Percentiles rank a stretch among this genome's conserved stretches.
phyloP scores from a whole-genome alignment of 1,140 invertebrate genomes.

The Drosophila nannoptera region DNA sequence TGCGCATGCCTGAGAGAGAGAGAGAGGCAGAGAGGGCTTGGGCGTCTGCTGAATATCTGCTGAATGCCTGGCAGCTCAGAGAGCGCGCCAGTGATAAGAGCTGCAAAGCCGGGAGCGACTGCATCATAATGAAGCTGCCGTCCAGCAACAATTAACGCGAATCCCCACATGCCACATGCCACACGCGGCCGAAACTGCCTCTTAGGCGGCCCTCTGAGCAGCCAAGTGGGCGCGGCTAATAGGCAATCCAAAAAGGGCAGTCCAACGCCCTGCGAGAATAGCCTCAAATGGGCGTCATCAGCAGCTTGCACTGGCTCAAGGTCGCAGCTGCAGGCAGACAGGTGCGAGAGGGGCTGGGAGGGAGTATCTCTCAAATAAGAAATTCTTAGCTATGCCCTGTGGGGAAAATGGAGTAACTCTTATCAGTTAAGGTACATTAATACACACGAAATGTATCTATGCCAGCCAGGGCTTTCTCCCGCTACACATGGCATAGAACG shows the following conservation, averaged over 20 bases:
- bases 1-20: constrained; percentile 19
- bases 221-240: constrained; percentile 46
- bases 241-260: constrained; percentile 7
- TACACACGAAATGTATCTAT: too few relatives aligned
- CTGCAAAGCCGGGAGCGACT: constrained; percentile 10
- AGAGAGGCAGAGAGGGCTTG: not conserved
- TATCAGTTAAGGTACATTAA: too few relatives aligned
- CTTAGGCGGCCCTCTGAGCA: constrained; percentile 4
- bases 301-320: constrained; percentile 53
- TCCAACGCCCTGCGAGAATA: not conserved
- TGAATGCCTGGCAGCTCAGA: constrained; percentile 29
- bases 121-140: constrained; percentile 46
- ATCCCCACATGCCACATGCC: constrained; percentile 26
- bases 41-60: constrained; percentile 44
- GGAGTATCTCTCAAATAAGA: too few relatives aligned
- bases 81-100: constrained; percentile 13
- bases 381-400: too few relatives aligned
- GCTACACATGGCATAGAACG: not conserved
- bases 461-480: too few relatives aligned
- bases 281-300: not conserved
- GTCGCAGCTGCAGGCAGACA: constrained; percentile 30
- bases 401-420: too few relatives aligned
- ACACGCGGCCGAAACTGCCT: constrained; percentile 37
- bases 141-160: constrained; percentile 53
- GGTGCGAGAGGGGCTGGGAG: too few relatives aligned